Base-by-base conservation (phyloP, 92 coral and sea anemone species). In the Palythoa grandis region DNA sequence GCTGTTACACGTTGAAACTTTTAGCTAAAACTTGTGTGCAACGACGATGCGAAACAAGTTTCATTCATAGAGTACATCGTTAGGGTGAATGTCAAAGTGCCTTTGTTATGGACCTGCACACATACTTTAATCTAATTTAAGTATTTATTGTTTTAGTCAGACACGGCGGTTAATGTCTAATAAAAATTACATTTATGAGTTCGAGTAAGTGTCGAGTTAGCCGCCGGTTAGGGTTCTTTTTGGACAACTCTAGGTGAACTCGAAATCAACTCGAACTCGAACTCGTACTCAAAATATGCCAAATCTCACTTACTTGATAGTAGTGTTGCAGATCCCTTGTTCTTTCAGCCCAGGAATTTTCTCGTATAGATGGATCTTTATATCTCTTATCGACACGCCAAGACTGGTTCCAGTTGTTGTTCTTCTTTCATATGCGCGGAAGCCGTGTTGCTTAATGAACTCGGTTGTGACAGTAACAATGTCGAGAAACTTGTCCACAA, bases 371-470 rank as follows among this genome's bases (percentile, higher is more conserved):
- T 84, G 87, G 24, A 52, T 43, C 38, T 68, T 38, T 9, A 84
- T 67, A 56, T 84, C 71, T 72, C 39, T 67, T 52, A 72, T 72
- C 19, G 87, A 67, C 29, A 84, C 87, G 37, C 87, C 54, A 56
- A 52, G 70, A 61, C 58, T 54, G 87, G 66, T 54, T 29, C 80
- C 71, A 14, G 87, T 72, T 54, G 87, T 29, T 11, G 80, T 84
- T 57, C 79, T 40, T 5, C 87, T 43, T 52, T 84, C 67, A 39
- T 84, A 79, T 72, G 87, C 80, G 56, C 71, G 57, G 70, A 85
- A 73, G 19, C 88, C 88, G 39, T 58, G 88, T 70, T 85, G 82
- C 60, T 85, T 85, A 39, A 84, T 72, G 60, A 72, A 84, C 78
- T 84, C 72, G n/a, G 87, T 84, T 53, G 80, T 72, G 47, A n/a